Evolutionary conservation across 2,113 vertebrate genomes (phyloP).

Genomic region (Thinocorus orbignyianus): DNA sequence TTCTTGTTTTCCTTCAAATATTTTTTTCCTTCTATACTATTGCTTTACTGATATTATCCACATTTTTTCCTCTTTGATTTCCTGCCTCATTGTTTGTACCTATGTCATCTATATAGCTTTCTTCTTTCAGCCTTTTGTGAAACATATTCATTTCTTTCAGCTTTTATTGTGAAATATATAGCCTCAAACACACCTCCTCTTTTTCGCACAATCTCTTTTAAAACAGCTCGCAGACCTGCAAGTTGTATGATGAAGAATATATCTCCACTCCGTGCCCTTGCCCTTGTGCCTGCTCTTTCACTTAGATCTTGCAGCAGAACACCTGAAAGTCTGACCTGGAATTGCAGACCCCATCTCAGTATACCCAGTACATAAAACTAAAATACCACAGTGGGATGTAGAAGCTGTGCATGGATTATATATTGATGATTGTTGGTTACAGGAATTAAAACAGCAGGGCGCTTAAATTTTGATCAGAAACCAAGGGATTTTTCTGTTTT

Average conservation of each 20-base stretch:
- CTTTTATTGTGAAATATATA: background rate
- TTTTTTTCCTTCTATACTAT: background rate
- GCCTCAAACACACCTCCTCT: background rate
- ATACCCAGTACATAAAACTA: background rate
- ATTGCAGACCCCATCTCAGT: background rate
- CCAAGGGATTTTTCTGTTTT: conserved; percentile 36
- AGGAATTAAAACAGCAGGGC: conserved; percentile 58
- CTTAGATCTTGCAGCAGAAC: background rate
- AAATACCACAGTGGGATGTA: conserved; percentile 13
- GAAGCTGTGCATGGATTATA: conserved; percentile 38
- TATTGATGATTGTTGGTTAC: conserved; percentile 58
- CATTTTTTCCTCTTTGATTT: background rate
- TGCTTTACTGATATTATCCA: background rate
- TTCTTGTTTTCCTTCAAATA: background rate
- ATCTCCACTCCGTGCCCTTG: background rate
- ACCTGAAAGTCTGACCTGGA: background rate
- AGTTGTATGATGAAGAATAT: background rate
- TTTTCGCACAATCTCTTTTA: background rate
- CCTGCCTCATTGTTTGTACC: background rate
- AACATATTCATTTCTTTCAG: too few relatives aligned
- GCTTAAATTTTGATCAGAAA: conserved; percentile 56
- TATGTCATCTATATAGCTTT: background rate
- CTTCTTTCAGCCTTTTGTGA: background rate
- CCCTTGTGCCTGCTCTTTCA: background rate
- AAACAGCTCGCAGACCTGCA: conserved; percentile 7